Evolutionary conservation across 30 jellyfish, hydroid and myxozoan species (phyloP), one percentile per base, ranked within the genome.

Genomic region (Aurelia aurita complex sp. Pacific): DNA sequence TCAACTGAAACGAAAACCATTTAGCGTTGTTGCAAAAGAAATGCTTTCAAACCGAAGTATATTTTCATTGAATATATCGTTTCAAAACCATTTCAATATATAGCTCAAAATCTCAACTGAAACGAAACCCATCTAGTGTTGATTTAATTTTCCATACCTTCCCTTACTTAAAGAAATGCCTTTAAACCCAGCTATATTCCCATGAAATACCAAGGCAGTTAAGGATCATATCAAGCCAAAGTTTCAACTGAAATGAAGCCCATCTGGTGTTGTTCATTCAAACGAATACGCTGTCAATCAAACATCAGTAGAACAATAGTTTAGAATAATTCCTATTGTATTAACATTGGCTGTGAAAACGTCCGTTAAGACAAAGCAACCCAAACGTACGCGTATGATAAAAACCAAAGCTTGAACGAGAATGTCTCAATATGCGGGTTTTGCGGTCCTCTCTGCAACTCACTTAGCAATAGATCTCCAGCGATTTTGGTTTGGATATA

Each of bases 221-320:
- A 2, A 15, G 9, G 9, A 59, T 13, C 29, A 8, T 23, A 61
- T 2, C 70, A 5, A 61, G 15, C 70, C 32, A 17, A 10, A 9
- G 10, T 61, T 61, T n/a, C 32, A 73, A 29, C 8, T 61, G 70
- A 61, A 13, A 61, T 61, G 70, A 61, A 61, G 36, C 18, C 34
- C 57, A 42, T 29, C 69, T 9, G 35, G 62, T 63, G n/a, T 29
- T 36, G 60, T 65, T 15, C 77, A 17, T 16, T 40, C 80, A 50
- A 29, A 63, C 89, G 46, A 63, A 34, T 40, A 10, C 23, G 72
- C 71, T 79, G 89, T 79, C 89, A 79, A 79, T 79, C 89, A 79
- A 64, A 40, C 46, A 57, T 18, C 42, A 32, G n/a, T 33, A 32
- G 43, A 29, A 79, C 61, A 65, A 79, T 55, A 29, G 57, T 55